Conservation (phyloP, 2,797 vertebrate genomes). For the Phaenicophaeus curvirostris region DNA sequence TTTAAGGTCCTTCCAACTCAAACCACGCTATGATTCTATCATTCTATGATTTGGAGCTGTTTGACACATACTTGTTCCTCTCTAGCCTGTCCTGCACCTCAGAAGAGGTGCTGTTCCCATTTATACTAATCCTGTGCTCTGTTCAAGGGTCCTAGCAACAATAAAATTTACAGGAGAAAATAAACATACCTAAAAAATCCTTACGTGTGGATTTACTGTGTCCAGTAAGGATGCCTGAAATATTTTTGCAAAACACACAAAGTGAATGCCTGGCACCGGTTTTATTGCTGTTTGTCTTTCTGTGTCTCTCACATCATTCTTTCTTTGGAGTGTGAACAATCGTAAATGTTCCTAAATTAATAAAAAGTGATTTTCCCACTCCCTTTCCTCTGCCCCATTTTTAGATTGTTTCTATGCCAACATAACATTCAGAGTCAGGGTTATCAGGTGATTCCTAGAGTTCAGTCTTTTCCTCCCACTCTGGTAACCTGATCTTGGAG, state of each 20-base stretch:
- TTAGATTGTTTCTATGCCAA: background rate
- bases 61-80: background rate
- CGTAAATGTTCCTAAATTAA: background rate
- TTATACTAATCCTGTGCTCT: background rate
- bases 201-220: background rate
- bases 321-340: background rate
- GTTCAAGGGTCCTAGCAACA: background rate
- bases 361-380: background rate
- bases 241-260: background rate
- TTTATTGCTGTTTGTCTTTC: background rate
- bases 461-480: background rate
- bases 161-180: background rate
- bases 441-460: background rate
- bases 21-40: too few relatives aligned
- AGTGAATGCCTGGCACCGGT: background rate
- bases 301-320: fast-evolving
- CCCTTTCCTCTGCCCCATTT: background rate
- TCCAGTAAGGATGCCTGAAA: background rate
- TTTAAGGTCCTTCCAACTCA: too few relatives aligned
- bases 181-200: background rate
- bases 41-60: background rate
- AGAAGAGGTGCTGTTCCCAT: background rate
- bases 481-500: background rate
- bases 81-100: background rate
- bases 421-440: background rate